Evolutionary conservation across 2,113 vertebrate genomes (phyloP).

Genomic region (Neolamprologus ventralis): DNA sequence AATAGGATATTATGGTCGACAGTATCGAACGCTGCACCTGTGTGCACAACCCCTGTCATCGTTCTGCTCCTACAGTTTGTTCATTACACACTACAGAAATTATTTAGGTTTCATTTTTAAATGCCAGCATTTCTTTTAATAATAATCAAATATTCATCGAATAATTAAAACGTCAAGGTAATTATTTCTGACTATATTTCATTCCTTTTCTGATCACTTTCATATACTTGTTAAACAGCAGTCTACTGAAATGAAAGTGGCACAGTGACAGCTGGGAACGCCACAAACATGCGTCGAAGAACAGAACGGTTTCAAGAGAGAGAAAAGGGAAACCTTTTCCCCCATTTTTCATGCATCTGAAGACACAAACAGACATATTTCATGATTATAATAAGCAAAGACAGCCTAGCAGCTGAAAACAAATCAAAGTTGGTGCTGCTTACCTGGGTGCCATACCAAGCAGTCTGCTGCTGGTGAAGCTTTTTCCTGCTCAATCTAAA

Average conservation of each 20-base stretch:
- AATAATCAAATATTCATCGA: background rate
- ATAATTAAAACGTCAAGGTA: fast-evolving
- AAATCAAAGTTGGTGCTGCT: background rate
- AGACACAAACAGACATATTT: background rate
- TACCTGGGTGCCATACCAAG: background rate
- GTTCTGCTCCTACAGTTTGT: background rate
- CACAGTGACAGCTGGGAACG: background rate
- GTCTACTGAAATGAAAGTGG: background rate
- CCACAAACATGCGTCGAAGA: background rate
- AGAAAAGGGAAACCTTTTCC: fast-evolving
- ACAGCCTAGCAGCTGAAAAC: background rate
- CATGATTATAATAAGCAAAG: background rate
- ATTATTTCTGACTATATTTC: background rate
- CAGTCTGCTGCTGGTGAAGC: background rate
- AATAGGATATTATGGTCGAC: fast-evolving
- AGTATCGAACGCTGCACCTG: background rate
- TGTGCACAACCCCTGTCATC: background rate
- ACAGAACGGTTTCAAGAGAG: background rate
- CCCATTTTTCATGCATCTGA: background rate
- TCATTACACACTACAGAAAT: background rate
- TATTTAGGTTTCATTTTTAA: background rate
- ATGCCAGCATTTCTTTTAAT: background rate
- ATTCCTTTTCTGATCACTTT: background rate
- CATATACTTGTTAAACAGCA: background rate
- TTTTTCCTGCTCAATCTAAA: background rate